Base-by-base conservation (phyloP, 2,888 invertebrate species). In the Netelia fuscicornis region DNA sequence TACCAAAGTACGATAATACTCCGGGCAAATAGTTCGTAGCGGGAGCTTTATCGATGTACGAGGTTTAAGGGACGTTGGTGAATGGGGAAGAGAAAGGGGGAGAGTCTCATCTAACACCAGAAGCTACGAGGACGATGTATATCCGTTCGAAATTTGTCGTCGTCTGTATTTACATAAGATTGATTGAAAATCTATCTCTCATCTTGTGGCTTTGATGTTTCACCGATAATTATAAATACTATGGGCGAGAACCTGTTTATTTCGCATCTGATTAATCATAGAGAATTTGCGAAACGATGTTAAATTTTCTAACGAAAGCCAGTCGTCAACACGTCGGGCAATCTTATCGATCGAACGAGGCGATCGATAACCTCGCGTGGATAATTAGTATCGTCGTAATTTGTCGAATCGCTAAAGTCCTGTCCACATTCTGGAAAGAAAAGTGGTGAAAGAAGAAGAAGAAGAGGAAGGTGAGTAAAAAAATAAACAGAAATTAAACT, bases 21-120 rank as follows among this genome's bases (percentile, higher is more conserved):
- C 52, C 54, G 30, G 76, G 70, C 37, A 72, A 84, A 76, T 54
- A 76, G 67, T 80, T 84, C 76, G 80, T 37, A 37, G 37, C 37
- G 37, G 37, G 37, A 37, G 37, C 6, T 37, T 6, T 37, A 37
- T 8, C 37, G 37, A 8, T 6, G 37, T 37, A 37, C 37, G 37
- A 37, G 37, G 6, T 5, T 37, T 37, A 37, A 37, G 37, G 37
- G 37, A 37, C 37, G 37, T 1, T 37, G 37, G 5, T 37, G 37
- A 37, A 37, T 5, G 37, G 37, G 37, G 3, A 37, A 5, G 37
- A 6, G 6, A 6, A 5, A 5, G 6, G 37, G 8, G 37, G 37
- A 8, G 54, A 58, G 44, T 60, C 9, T 68, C 48, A 37, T 52
- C 42, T 30, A 62, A 76, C 42, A 71, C 48, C 68, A 54, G 42